Evolutionary conservation across 2,113 vertebrate genomes (phyloP), one percentile per base, ranked within the genome.

Genomic region (Mastomys coucha): DNA sequence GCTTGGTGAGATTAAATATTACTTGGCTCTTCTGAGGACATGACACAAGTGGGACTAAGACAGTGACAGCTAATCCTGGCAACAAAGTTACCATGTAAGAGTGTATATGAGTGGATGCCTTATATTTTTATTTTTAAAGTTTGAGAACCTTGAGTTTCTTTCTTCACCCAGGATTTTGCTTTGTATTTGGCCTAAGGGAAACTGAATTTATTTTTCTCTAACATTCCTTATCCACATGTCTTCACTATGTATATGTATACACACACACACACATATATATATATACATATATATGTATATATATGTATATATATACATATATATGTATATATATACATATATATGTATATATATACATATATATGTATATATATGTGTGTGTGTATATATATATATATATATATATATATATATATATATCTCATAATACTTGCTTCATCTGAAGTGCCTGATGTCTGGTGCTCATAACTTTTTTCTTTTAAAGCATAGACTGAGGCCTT

Each of bases 31-130:
- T 95, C 93, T 80, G 91, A 86, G 65, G 89, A 81, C 72, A 63
- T 97, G 96, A 97, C 92, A 28, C 88, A 92, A 92, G 65, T 95
- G 88, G n/a, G 88, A 96, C 90, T 58, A 92, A 92, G 85, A 95
- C 75, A 93, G 58, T 93, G 95, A 92, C 80, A 96, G 95, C 89
- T 11, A 77, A 67, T 93, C 86, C 75, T 94, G 90, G 65, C 84
- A 94, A 72, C 14, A 12, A 85, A 89, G 11, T 85, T 92, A 53
- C 85, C 92, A 63, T 91, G 36, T 33, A 92, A 92, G 72, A 39
- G 84, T 56, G 17, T 39, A 28, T 53, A 24, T 73, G 76, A 91
- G 22, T 84, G 33, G 42, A 69, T 90, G 31, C 14, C 39, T 65
- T 91, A 69, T 49, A 24, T n/a, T 76, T 56, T 73, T 91, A 53